These are phyloP conservation scores for Charaxes varanes DNA, from an alignment of 1,140 invertebrate species.

Conservation along the genomic window DNA sequence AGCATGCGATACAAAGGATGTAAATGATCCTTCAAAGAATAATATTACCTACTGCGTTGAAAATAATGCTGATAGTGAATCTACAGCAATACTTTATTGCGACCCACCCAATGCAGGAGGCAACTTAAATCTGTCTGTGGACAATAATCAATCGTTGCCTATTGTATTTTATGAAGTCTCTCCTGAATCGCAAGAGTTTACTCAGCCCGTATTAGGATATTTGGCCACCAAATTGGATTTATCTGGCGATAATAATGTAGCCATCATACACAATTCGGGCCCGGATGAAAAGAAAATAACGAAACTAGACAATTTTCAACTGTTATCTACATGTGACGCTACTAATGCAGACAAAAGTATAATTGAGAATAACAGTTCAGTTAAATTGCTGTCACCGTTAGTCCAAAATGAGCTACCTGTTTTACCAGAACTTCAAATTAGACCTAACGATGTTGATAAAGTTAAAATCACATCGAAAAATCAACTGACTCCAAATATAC, in stretches of 20 bases:
- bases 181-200: constrained; percentile 1
- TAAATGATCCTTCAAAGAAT: too few species aligned
- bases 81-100: constrained; percentile 1
- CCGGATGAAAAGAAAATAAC: too few species aligned
- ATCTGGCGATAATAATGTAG: too few species aligned
- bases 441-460: neutral
- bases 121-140: neutral
- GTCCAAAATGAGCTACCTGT: neutral
- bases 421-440: neutral
- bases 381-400: neutral
- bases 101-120: neutral
- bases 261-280: too few species aligned
- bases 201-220: too few species aligned
- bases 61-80: constrained; percentile 5
- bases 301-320: too few species aligned
- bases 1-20: too few species aligned
- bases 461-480: neutral
- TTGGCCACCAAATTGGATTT: too few species aligned
- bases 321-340: too few species aligned
- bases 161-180: neutral
- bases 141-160: neutral
- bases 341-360: too few species aligned
- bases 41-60: too few species aligned
- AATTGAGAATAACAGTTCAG: too few species aligned
- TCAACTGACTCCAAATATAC: neutral